These are phyloP conservation scores for Oligia strigilis DNA, from an alignment of 2,888 invertebrate genomes.

Conservation along the genomic window DNA sequence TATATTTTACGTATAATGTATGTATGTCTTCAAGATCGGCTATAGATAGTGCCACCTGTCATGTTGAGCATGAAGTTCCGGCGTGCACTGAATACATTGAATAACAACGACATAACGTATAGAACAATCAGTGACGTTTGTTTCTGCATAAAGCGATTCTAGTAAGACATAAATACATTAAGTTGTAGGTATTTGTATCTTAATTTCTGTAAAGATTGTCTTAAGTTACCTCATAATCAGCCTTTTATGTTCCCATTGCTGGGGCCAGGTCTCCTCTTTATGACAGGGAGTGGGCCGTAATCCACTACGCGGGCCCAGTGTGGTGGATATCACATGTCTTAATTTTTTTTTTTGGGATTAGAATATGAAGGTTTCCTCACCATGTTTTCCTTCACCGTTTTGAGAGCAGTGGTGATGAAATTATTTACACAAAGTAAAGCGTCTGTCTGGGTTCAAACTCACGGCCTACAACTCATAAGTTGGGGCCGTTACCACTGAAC, in stretches of 20 bases:
- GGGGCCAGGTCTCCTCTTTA: too few relatives aligned
- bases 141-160: slow-evolving; percentile 12
- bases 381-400: too few relatives aligned
- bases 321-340: background rate
- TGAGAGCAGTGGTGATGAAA: too few relatives aligned
- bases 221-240: background rate
- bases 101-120: slow-evolving; percentile 31
- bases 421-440: too few relatives aligned
- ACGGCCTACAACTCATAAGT: background rate
- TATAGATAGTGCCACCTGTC: slow-evolving; percentile 52
- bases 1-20: slow-evolving; percentile 13
- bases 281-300: too few relatives aligned
- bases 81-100: slow-evolving; percentile 55
- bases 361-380: too few relatives aligned
- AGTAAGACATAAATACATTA: background rate
- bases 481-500: background rate
- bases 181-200: background rate
- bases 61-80: slow-evolving; percentile 50
- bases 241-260: too few relatives aligned
- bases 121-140: slow-evolving; percentile 40
- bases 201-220: background rate
- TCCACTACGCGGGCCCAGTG: too few relatives aligned
- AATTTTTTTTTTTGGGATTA: too few relatives aligned
- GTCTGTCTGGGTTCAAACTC: background rate
- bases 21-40: slow-evolving; percentile 45